Conservation (phyloP, 1,140 invertebrate species). For the Ostrea edulis region DNA sequence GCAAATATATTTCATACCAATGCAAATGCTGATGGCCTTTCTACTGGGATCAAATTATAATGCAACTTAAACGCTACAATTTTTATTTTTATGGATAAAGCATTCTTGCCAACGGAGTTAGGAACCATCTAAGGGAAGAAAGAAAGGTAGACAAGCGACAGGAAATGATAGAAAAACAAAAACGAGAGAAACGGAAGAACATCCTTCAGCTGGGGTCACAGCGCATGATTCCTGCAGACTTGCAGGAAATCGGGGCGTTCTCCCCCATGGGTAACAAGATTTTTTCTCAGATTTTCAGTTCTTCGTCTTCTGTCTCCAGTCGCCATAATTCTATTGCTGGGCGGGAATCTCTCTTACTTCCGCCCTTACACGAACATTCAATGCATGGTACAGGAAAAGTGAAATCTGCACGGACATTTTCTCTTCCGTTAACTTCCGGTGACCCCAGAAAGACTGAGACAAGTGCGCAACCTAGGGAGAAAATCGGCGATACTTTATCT, state of each 20-base stretch:
- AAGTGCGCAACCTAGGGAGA: conserved; percentile 1
- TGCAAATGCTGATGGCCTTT: too few species aligned
- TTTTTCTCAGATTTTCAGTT: conserved; percentile 60
- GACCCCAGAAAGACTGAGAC: not conserved
- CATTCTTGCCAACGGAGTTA: conserved; percentile 65
- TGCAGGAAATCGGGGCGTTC: conserved; percentile 55
- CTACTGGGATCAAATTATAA: too few species aligned
- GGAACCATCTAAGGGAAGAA: conserved; percentile 69
- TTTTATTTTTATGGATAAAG: conserved; percentile 45
- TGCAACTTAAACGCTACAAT: too few species aligned
- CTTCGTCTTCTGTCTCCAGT: conserved; percentile 46
- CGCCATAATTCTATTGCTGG: conserved; percentile 46
- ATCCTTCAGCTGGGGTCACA: conserved; percentile 56
- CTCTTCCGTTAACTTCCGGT: conserved; percentile 12
- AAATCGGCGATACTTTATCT: conserved; percentile 2
- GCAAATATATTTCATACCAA: too few species aligned
- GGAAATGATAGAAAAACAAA: conserved; percentile 61
- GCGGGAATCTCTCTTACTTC: conserved; percentile 36
- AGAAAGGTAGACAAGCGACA: conserved; percentile 64
- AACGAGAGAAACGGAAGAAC: conserved; percentile 62
- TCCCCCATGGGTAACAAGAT: conserved; percentile 51
- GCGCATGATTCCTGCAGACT: conserved; percentile 18
- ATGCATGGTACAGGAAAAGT: not conserved
- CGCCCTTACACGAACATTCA: conserved; percentile 40
- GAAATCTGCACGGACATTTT: conserved; percentile 8